phyloP scores from a whole-genome alignment of 2,888 invertebrate genomes.

The Dynastes maya region DNA sequence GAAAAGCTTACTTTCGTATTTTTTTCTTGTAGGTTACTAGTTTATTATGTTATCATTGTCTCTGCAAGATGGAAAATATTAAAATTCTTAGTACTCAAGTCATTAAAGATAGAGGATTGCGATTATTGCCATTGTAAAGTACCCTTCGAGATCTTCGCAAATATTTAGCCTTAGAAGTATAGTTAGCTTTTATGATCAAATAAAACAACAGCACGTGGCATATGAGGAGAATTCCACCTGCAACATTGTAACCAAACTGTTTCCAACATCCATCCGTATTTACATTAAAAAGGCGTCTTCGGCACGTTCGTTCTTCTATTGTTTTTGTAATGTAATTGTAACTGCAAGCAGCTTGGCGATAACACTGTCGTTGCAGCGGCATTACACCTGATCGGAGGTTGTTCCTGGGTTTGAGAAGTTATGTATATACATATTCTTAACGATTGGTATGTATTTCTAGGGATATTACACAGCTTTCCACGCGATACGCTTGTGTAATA shows the following conservation, averaged over 20 bases:
- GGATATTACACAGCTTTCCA: neutral
- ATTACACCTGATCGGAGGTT: neutral
- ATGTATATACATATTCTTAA: neutral
- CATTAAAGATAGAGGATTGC: too few relatives aligned
- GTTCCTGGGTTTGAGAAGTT: neutral
- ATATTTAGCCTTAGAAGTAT: too few relatives aligned
- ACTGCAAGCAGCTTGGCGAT: neutral
- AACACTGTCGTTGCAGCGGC: neutral
- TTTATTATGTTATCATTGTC: too few relatives aligned
- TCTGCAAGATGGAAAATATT: too few relatives aligned
- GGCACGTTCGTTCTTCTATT: conserved; percentile 1
- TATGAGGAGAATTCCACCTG: neutral
- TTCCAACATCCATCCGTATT: conserved; percentile 1
- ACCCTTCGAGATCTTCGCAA: too few relatives aligned
- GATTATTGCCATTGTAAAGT: too few relatives aligned
- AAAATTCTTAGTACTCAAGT: too few relatives aligned
- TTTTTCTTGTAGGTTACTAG: too few relatives aligned
- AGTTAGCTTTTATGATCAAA: too few relatives aligned
- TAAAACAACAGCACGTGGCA: too few relatives aligned
- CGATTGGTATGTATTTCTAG: neutral
- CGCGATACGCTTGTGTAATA: conserved; percentile 11
- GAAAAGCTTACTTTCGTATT: too few relatives aligned
- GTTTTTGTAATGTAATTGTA: conserved; percentile 5
- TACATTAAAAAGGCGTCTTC: conserved; percentile 4
- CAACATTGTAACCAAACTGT: conserved; percentile 11